Conservation (phyloP, 2,113 vertebrate species). For the Cebus imitator region DNA sequence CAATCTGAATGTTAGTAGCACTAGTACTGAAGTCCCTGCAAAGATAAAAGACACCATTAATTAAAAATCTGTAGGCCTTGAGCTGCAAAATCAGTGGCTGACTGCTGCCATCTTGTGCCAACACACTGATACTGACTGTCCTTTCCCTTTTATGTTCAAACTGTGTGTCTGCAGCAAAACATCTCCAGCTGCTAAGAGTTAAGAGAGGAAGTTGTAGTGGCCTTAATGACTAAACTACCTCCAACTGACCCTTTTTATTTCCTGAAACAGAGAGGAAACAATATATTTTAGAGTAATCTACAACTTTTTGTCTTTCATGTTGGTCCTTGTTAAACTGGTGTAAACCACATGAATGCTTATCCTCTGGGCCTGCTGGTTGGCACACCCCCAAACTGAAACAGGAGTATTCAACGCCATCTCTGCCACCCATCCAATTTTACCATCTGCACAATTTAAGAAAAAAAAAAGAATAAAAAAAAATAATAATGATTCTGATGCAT, state of each 20-base stretch:
- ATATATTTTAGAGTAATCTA: not conserved
- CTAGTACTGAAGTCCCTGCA: conserved; percentile 91
- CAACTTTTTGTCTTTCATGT: not conserved
- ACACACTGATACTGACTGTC: not conserved
- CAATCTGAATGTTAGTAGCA: conserved; percentile 88
- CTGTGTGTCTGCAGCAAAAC: not conserved
- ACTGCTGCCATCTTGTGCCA: conserved; percentile 86
- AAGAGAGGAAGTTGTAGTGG: not conserved
- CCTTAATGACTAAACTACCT: not conserved
- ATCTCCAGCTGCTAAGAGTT: conserved; percentile 20
- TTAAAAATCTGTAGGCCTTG: not conserved
- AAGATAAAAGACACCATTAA: conserved; percentile 76
- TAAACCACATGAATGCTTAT: not conserved
- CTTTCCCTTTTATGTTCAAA: not conserved
- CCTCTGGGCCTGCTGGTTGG: not conserved
- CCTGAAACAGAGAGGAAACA: conserved; percentile 6
- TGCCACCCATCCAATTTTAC: not conserved
- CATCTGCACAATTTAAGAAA: not conserved
- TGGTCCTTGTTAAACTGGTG: not conserved
- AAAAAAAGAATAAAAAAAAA: not conserved
- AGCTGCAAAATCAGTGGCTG: conserved; percentile 52
- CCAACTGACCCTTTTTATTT: not conserved
- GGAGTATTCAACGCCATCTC: not conserved
- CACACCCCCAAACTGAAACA: not conserved
- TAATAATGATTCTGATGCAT: not conserved